Conservation (phyloP, 2,113 vertebrate species). For the Centropus unirufus region DNA sequence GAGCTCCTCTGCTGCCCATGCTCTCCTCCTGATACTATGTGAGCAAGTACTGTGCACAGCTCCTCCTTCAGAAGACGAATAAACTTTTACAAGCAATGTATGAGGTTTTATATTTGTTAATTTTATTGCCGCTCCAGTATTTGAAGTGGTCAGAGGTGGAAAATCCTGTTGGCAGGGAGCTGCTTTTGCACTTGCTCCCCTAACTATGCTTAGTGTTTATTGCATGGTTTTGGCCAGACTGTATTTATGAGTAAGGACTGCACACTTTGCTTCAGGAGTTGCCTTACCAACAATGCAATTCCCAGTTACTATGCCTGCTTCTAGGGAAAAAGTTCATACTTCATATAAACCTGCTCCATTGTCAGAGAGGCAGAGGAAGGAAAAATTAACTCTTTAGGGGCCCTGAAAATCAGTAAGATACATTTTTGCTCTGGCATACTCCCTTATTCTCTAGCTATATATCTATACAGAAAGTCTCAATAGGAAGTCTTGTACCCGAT, state of each 20-base stretch:
- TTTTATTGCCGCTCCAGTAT: background rate
- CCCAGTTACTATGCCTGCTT: background rate
- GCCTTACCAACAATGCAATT: background rate
- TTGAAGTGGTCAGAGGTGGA: background rate
- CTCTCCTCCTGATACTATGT: rapidly evolving
- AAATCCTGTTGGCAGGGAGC: background rate
- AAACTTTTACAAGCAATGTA: background rate
- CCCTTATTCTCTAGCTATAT: rapidly evolving
- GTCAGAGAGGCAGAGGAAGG: background rate
- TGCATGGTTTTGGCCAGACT: background rate
- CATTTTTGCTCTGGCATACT: background rate
- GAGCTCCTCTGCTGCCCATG: background rate
- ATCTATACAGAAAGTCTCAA: rapidly evolving
- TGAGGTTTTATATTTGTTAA: background rate
- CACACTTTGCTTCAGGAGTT: background rate
- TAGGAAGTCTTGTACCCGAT: background rate
- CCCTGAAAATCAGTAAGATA: background rate
- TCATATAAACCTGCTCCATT: background rate
- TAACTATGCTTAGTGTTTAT: background rate
- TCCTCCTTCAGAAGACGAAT: background rate
- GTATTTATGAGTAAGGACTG: rapidly evolving
- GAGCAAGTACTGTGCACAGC: rapidly evolving
- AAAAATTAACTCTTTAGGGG: background rate
- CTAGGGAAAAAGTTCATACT: background rate
- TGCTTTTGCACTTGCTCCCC: background rate